These are phyloP conservation scores for Fragum sueziense DNA, from an alignment of 2,888 invertebrate genomes.

Conservation along the genomic window DNA sequence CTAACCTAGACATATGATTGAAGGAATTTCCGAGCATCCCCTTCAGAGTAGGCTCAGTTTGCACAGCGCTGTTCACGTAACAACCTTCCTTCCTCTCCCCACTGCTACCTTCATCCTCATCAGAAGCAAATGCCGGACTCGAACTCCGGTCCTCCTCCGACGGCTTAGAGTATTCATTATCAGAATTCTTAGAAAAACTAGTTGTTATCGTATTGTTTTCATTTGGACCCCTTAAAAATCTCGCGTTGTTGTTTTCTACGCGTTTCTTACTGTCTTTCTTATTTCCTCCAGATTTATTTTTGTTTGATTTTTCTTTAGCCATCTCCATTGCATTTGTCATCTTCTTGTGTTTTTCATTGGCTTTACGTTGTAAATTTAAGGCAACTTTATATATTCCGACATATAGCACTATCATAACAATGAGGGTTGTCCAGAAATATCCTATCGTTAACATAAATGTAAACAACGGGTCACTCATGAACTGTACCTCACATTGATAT, in stretches of 20 bases:
- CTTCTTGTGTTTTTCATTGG: constrained; percentile 97
- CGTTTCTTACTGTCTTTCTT: constrained; percentile 59
- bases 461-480: constrained; percentile 97
- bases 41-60: constrained; percentile 68
- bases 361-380: constrained; percentile 98
- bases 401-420: constrained; percentile 97
- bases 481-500: constrained; percentile 97
- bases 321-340: constrained; percentile 77
- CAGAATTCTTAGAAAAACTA: constrained; percentile 71
- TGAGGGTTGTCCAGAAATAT: constrained; percentile 98
- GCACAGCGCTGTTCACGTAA: constrained; percentile 70
- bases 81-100: constrained; percentile 62
- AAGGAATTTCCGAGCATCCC: constrained; percentile 66
- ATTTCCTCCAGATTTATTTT: constrained; percentile 32
- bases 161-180: constrained; percentile 60
- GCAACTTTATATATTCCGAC: constrained; percentile 99
- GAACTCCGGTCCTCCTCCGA: constrained; percentile 90
- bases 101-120: constrained; percentile 87
- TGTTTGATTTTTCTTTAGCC: constrained; percentile 78
- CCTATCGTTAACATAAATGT: constrained; percentile 98
- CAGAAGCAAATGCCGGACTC: constrained; percentile 95
- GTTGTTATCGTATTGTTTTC: constrained; percentile 65
- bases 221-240: constrained; percentile 54
- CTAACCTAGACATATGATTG: constrained; percentile 65
- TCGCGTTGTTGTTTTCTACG: constrained; percentile 63